Conservation (phyloP, 2,797 vertebrate species). For the Argentina silus region DNA sequence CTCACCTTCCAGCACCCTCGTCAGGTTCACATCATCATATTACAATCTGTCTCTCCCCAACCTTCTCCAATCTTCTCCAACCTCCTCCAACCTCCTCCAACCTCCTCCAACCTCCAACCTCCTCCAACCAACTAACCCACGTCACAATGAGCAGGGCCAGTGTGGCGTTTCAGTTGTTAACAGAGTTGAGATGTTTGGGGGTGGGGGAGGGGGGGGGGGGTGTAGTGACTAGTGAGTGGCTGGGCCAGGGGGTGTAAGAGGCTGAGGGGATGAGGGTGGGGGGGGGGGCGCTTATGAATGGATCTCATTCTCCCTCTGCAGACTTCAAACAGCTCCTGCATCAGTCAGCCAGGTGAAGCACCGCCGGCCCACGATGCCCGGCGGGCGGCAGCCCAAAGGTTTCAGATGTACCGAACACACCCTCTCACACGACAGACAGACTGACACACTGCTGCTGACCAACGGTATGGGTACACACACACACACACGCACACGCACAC, state of each 20-base stretch:
- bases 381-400: constrained; percentile 56
- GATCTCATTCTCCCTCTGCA: constrained; percentile 66
- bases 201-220: constrained; percentile 33
- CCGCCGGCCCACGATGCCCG: constrained; percentile 31
- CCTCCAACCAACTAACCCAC: constrained; percentile 41
- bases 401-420: constrained; percentile 62
- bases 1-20: constrained; percentile 11
- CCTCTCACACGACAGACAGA: constrained; percentile 57
- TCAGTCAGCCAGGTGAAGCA: constrained; percentile 72
- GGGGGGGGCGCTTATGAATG: constrained; percentile 63
- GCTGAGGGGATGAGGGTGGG: constrained; percentile 20
- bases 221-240: constrained; percentile 9
- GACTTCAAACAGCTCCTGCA: constrained; percentile 71
- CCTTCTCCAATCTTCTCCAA: neutral
- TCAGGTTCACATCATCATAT: constrained; percentile 51
- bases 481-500: neutral
- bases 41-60: constrained; percentile 46
- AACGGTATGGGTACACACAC: constrained; percentile 5
- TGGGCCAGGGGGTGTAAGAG: neutral
- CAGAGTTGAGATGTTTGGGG: constrained; percentile 48
- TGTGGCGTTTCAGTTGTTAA: constrained; percentile 75
- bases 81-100: neutral
- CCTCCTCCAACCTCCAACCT: constrained; percentile 14
- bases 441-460: constrained; percentile 54
- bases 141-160: constrained; percentile 48